Base-by-base conservation (phyloP, 1,140 invertebrate species). In the Caenorhabditis tropicalis region DNA sequence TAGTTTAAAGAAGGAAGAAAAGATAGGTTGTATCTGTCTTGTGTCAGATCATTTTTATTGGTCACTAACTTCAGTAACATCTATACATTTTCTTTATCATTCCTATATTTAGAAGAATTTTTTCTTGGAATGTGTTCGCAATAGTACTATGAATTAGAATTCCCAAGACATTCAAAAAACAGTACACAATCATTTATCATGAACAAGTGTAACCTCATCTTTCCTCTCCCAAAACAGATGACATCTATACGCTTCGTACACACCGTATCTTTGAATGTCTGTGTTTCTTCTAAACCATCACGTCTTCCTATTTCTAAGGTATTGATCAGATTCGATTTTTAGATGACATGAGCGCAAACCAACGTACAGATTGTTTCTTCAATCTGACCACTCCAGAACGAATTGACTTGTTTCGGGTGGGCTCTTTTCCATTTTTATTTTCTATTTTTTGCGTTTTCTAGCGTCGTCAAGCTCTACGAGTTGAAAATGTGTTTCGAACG, bases 311-410 rank as follows among this genome's bases (percentile, higher is more conserved):
- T 19, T 56, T n/a, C 9, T 27, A 1, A 56, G 9, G 27, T 56
- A 56, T 56, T 27, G 53, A 65, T 36, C 36, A 33, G 5, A 65
- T 65, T 36, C 24, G n/a, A 5, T 58, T 27, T 58, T 58, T 24
- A 74, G 65, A 74, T 74, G 33, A 43, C 33, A 74, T 74, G 65
- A 74, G 65, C 29, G 65, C 65, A 10, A 74, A 74, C 24, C 65
- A 74, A 74, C 60, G 85, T 24, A 86, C 85, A 79, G 85, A 83
- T 39, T 86, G 85, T 31, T 86, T 86, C 48, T 83, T 83, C 70
- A 86, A 86, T 79, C 51, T 86, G 65, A 70, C 85, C 31, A 84
- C 83, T 24, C 56, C 65, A 19, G 85, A 86, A 56, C 84, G 84
- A 1, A 82, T 83, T 27, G 85, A 86, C 16, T 48, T 86, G 29